Evolutionary conservation across 2,797 vertebrate species (phyloP), one percentile per base, ranked within the genome.

Genomic region (Coranthus polyacanthus): DNA sequence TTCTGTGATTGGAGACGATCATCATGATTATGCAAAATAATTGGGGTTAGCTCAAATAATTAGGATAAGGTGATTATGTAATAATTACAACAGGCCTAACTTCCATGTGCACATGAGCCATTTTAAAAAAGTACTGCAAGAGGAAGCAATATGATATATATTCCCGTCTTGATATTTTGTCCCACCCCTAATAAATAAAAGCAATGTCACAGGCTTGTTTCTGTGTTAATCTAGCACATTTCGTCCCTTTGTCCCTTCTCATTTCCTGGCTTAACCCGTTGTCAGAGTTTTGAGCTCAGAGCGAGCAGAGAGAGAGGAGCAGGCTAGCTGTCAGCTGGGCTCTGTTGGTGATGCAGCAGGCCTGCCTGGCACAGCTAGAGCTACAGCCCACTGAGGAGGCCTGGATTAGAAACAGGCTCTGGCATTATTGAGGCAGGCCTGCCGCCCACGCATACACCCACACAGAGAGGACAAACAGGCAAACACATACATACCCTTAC

Each of bases 331-430:
- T 92, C 88, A 87, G 87, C 86, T 89, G 85, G 83, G 55, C 82
- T 84, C 86, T 79, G 87, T 83, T 82, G 84, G 87, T 86, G 83
- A 58, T 90, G 59, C 81, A 86, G 85, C 84, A 71, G 79, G 78
- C 76, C 83, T 54, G 83, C 85, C 81, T 91, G 88, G 89, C 85
- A 90, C 87, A 86, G 84, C 75, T 10, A 77, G 82, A 77, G 81
- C 84, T 83, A 10, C 84, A 84, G 81, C 87, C 85, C 89, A 90
- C 88, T 81, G 88, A 88, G 87, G 79, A 88, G 85, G 85, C 84
- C 84, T 81, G 88, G 88, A 89, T 88, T 89, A 90, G 90, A 90
- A 86, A 85, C 85, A 84, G 75, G 79, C 79, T 86, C 81, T 88
- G 89, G 81, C 86, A 83, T 89, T 85, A 85, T 78, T 54, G 62